Percentiles rank a stretch among this genome's conserved stretches.
These are phyloP conservation scores for Megastigmus dorsalis DNA, from an alignment of 2,888 invertebrate genomes.

Conservation along the genomic window DNA sequence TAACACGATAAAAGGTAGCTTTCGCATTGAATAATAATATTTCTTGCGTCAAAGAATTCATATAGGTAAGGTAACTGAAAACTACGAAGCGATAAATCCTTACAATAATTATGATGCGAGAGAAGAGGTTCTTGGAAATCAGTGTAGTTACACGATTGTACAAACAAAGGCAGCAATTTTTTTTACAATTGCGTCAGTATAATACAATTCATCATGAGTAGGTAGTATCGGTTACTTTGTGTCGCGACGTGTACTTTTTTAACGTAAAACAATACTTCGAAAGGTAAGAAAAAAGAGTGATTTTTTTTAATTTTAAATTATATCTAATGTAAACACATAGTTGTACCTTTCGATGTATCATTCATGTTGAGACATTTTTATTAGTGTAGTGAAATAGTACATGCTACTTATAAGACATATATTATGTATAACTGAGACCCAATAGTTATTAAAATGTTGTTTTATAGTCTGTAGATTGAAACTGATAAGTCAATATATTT, in stretches of 20 bases:
- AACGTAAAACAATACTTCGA: neutral
- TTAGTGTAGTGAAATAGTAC: too few relatives aligned
- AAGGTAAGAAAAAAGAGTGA: neutral
- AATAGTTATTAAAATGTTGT: neutral
- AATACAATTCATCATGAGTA: neutral
- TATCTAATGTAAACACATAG: too few relatives aligned
- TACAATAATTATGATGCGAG: slow-evolving; percentile 4
- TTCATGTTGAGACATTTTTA: too few relatives aligned
- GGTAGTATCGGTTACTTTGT: slow-evolving; percentile 8
- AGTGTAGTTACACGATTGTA: slow-evolving; percentile 1
- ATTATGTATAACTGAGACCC: too few relatives aligned
- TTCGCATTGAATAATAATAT: neutral
- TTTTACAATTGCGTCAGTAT: slow-evolving; percentile 18
- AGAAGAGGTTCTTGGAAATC: slow-evolving; percentile 17
- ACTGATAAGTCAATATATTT: slow-evolving; percentile 36
- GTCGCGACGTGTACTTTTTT: neutral
- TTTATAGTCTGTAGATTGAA: neutral
- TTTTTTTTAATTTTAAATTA: too few relatives aligned
- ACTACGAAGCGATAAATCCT: neutral
- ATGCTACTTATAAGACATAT: too few relatives aligned
- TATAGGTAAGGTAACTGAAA: neutral
- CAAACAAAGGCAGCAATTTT: slow-evolving; percentile 3
- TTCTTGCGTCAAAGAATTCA: neutral
- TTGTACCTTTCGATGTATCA: too few relatives aligned
- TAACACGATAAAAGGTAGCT: neutral